Base-by-base conservation (phyloP, 30 jellyfish, hydroid and myxozoan species). In the Catostylus mosaicus region DNA sequence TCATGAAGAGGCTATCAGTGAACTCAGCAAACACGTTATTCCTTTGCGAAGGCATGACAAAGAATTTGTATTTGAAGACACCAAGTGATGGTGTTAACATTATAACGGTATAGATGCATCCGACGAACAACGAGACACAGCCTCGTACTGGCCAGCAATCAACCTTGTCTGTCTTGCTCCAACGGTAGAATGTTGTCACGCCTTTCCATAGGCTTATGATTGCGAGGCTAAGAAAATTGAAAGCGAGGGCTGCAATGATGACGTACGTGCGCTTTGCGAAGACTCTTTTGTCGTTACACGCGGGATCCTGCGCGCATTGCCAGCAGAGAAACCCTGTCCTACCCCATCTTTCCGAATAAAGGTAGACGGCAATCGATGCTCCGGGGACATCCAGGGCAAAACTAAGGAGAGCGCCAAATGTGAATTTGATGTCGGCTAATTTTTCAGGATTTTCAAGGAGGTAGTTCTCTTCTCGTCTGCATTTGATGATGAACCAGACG, bases 111-210 rank as follows among this genome's bases (percentile, higher is more conserved):
- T 50, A 84, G 80, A 69, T 72, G 78, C 89, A 77, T 18, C 98
- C 98, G 36, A 91, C 98, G 77, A 91, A 91, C 67, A 91, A 22
- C 56, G 98, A 89, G 24, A 91, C 98, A 67, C 98, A 91, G 78
- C 98, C 98, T 27, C 98, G 90, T 38, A 91, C 82, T 57, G 91
- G 98, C 98, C 98, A 91, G 79, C 98, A 91, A 57, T 91, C 98
- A 54, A 91, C 94, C 67, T 91, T 91, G 57, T 91, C 98, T 0
- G 98, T 91, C 64, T 91, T 91, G 80, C 96, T 83, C 98, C 98
- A 91, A 7, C 98, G 90, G 71, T 91, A 91, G 80, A 91, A 91
- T 3, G 98, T 84, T 4, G 98, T 91, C 77, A 91, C 87, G 69
- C 98, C 98, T 75, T 91, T 91, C 98, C 98, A 91, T 33, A 85